Evolutionary conservation across 2,797 vertebrate genomes (phyloP).

Genomic region (Semaprochilodus insignis): DNA sequence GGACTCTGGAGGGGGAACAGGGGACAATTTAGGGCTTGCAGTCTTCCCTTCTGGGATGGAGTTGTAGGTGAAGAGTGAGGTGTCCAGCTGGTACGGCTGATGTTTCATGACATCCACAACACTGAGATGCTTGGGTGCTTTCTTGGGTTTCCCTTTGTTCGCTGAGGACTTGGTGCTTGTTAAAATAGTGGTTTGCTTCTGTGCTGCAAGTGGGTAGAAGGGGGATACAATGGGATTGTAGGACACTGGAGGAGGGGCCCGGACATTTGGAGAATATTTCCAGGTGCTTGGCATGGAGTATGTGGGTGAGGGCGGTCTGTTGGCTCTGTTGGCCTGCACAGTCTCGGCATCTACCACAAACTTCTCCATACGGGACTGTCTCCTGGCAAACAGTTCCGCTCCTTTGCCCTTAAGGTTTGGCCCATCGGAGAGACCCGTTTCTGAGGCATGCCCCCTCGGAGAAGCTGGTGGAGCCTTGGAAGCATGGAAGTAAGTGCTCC

Average conservation of each 20-base stretch:
- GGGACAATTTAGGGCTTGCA: constrained; percentile 68
- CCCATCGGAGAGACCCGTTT: constrained; percentile 76
- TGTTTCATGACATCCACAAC: constrained; percentile 97
- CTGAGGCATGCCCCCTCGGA: constrained; percentile 65
- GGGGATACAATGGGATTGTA: constrained; percentile 94
- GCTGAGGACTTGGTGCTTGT: constrained; percentile 73
- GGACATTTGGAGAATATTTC: constrained; percentile 93
- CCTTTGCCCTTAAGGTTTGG: constrained; percentile 87
- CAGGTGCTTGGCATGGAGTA: constrained; percentile 90
- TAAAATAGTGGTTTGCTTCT: constrained; percentile 80
- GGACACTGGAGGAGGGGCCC: constrained; percentile 91
- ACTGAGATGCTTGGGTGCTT: constrained; percentile 84
- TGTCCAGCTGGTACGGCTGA: constrained; percentile 91
- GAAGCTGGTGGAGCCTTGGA: constrained; percentile 75
- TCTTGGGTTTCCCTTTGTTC: constrained; percentile 84
- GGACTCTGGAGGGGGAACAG: constrained; percentile 45
- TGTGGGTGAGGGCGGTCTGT: constrained; percentile 84
- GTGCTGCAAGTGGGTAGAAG: constrained; percentile 86
- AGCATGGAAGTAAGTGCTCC: constrained; percentile 57
- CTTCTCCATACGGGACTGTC: constrained; percentile 96
- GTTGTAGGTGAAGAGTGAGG: constrained; percentile 92
- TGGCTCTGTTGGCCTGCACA: constrained; percentile 82
- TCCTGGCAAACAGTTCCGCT: constrained; percentile 90
- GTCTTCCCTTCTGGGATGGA: constrained; percentile 78
- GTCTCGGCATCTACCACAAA: constrained; percentile 90